These are phyloP conservation scores for Rhopalosiphum nymphaeae DNA, from an alignment of 2,888 invertebrate species.

Conservation along the genomic window DNA sequence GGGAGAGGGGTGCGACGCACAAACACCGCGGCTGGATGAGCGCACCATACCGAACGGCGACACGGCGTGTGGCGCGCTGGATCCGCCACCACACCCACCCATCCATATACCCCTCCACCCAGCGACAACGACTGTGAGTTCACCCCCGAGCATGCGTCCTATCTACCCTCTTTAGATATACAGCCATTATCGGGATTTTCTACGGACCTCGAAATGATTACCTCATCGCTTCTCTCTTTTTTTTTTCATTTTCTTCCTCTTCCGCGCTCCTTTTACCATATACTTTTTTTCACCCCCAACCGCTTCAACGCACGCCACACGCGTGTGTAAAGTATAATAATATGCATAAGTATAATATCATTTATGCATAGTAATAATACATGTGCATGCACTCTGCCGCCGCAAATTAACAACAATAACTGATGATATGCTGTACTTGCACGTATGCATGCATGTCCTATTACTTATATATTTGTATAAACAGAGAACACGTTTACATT, in stretches of 20 bases:
- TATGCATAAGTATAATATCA: not conserved
- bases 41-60: constrained; percentile 38
- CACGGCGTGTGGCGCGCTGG: constrained; percentile 42
- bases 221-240: constrained; percentile 32
- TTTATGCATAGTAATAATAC: not conserved
- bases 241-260: not conserved
- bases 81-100: constrained; percentile 37
- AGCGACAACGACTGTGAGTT: constrained; percentile 68
- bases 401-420: not conserved
- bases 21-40: not conserved
- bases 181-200: constrained; percentile 64
- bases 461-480: not conserved
- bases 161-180: constrained; percentile 62
- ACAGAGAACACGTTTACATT: not conserved
- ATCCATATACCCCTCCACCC: constrained; percentile 62
- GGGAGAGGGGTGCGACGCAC: not conserved
- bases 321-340: not conserved
- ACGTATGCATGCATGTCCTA: not conserved
- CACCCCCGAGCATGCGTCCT: constrained; percentile 69
- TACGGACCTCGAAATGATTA: constrained; percentile 62
- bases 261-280: not conserved
- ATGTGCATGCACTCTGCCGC: not conserved
- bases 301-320: not conserved
- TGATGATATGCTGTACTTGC: not conserved
- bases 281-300: not conserved